Conservation (phyloP, 2,113 vertebrate genomes). For the Lophotis ruficrista region DNA sequence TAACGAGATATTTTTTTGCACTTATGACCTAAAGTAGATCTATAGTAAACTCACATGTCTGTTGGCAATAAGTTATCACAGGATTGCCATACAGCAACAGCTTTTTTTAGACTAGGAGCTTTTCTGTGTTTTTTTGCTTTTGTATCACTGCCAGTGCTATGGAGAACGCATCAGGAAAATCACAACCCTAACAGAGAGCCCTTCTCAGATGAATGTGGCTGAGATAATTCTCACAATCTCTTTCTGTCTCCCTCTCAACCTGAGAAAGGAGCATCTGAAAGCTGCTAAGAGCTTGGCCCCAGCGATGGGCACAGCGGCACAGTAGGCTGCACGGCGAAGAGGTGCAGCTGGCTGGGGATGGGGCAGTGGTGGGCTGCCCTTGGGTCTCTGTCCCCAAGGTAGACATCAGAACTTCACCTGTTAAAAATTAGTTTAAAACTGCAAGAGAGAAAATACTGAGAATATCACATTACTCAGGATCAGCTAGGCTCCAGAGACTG, state of each 20-base stretch:
- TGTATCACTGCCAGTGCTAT: not conserved
- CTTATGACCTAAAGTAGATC: constrained; percentile 62
- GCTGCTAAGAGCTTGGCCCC: not conserved
- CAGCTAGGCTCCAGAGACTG: not conserved
- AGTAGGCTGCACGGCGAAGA: accelerated
- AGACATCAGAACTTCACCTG: not conserved
- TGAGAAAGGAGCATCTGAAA: not conserved
- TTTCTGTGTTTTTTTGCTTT: not conserved
- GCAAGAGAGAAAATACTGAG: not conserved
- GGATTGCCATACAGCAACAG: not conserved
- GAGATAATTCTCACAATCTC: not conserved
- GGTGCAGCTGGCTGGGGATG: not conserved
- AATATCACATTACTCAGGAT: not conserved
- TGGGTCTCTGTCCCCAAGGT: accelerated
- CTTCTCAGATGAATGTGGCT: not conserved
- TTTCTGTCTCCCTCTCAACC: not conserved
- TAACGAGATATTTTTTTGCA: constrained; percentile 70
- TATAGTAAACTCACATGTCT: constrained; percentile 49
- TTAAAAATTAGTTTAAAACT: not conserved
- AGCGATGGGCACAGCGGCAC: too few species aligned
- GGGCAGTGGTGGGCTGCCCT: not conserved
- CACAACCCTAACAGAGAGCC: not conserved
- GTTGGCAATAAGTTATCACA: constrained; percentile 36
- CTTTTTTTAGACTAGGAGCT: not conserved
- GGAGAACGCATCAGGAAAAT: constrained; percentile 20